These are phyloP conservation scores for Hyperoplus lanceolatus DNA, from an alignment of 2,797 vertebrate species.

Conservation along the genomic window DNA sequence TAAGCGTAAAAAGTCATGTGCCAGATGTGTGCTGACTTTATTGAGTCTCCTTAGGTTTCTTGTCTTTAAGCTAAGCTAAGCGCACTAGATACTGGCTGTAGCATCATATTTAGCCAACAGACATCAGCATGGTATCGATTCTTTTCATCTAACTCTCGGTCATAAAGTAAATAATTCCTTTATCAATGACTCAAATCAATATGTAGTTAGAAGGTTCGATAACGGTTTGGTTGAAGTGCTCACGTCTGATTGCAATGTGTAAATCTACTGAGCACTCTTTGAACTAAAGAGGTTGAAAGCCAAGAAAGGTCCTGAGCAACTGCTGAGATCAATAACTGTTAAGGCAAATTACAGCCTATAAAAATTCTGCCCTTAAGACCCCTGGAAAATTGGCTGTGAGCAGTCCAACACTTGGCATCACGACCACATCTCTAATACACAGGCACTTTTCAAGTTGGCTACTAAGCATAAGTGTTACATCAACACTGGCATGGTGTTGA, in stretches of 20 bases:
- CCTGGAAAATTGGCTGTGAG: conserved; percentile 7
- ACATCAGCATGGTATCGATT: not conserved
- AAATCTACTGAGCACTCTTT: not conserved
- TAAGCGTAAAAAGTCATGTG: no score
- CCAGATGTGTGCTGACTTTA: no score
- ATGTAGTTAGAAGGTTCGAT: not conserved
- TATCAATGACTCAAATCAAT: not conserved
- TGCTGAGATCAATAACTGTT: conserved; percentile 7
- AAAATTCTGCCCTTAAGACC: not conserved
- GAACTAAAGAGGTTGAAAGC: not conserved
- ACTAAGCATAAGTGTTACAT: not conserved
- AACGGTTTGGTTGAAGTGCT: not conserved
- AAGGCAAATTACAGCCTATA: not conserved
- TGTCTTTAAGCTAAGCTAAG: conserved; percentile 5
- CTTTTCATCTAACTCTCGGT: not conserved
- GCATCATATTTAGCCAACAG: not conserved
- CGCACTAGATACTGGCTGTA: not conserved
- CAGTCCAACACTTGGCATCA: conserved; percentile 22
- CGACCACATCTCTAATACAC: not conserved
- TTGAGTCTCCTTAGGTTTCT: no score
- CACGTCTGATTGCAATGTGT: not conserved
- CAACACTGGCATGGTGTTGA: not conserved
- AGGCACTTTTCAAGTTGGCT: conserved; percentile 11
- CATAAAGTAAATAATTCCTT: not conserved
- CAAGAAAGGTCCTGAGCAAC: not conserved